These are phyloP conservation scores for Nasonia giraulti DNA, from an alignment of 1,140 invertebrate genomes.

Conservation along the genomic window DNA sequence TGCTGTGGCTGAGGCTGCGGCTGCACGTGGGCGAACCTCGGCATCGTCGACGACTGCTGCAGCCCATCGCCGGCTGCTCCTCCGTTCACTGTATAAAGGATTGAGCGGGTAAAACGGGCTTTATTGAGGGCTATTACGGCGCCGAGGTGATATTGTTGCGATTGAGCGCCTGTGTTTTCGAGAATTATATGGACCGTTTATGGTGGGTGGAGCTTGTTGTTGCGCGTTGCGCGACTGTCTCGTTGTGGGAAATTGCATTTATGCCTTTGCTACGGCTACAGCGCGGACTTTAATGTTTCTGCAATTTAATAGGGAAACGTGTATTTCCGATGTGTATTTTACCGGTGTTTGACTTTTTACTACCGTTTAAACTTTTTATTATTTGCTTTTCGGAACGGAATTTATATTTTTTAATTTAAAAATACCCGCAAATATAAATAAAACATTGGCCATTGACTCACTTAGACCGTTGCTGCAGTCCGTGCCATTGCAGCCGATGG, in stretches of 20 bases:
- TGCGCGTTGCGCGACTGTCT: neutral
- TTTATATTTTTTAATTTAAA: neutral
- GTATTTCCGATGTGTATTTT: neutral
- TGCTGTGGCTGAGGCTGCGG: slow-evolving; percentile 5
- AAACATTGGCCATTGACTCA: neutral
- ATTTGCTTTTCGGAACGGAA: no score
- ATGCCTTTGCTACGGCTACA: neutral
- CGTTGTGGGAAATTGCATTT: neutral
- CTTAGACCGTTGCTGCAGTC: slow-evolving; percentile 24
- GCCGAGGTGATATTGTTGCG: neutral
- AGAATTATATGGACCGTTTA: neutral
- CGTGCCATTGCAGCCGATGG: slow-evolving; percentile 40
- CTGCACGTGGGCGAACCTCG: neutral
- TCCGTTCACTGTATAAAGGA: neutral
- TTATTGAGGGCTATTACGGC: neutral
- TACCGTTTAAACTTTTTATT: no score
- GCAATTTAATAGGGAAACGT: neutral
- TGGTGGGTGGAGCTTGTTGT: neutral
- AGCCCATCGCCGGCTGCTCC: neutral
- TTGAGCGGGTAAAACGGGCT: neutral
- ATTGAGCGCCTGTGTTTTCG: neutral
- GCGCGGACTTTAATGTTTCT: neutral
- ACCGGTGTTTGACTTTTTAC: neutral
- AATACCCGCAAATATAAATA: neutral
- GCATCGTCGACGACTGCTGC: neutral